Conservation (phyloP, 1,140 invertebrate genomes). For the Brachystomella parvula region DNA sequence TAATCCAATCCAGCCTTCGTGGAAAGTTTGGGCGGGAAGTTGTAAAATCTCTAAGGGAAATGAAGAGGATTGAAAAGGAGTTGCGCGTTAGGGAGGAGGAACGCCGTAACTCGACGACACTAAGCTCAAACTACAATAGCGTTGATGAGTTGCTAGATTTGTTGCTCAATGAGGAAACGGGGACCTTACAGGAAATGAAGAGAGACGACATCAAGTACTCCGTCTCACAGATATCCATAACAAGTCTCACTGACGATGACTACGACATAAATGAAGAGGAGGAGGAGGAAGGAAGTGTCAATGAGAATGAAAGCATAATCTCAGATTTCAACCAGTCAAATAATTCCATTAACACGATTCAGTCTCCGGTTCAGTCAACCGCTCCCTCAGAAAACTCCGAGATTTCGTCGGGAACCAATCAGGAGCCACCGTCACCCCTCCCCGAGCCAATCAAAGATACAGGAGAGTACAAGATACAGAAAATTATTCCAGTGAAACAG, state of each 20-base stretch:
- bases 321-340: conserved; percentile 6
- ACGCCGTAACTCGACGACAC: conserved; percentile 45
- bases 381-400: background rate
- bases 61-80: conserved; percentile 84
- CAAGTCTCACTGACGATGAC: background rate
- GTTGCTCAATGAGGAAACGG: background rate
- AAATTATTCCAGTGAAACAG: conserved; percentile 36
- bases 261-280: conserved; percentile 2
- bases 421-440: conserved; percentile 31
- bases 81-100: conserved; percentile 69
- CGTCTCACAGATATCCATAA: background rate
- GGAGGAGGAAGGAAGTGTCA: background rate
- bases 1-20: conserved; percentile 79
- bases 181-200: background rate
- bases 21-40: conserved; percentile 84
- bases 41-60: conserved; percentile 73
- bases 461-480: conserved; percentile 22
- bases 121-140: background rate
- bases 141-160: conserved; percentile 1
- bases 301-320: background rate
- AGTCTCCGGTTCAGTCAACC: background rate
- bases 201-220: background rate
- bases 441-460: conserved; percentile 32
- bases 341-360: conserved; percentile 4
- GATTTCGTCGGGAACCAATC: conserved; percentile 10